These are phyloP conservation scores for Chesias legatella DNA, from an alignment of 2,888 invertebrate genomes.

Conservation along the genomic window DNA sequence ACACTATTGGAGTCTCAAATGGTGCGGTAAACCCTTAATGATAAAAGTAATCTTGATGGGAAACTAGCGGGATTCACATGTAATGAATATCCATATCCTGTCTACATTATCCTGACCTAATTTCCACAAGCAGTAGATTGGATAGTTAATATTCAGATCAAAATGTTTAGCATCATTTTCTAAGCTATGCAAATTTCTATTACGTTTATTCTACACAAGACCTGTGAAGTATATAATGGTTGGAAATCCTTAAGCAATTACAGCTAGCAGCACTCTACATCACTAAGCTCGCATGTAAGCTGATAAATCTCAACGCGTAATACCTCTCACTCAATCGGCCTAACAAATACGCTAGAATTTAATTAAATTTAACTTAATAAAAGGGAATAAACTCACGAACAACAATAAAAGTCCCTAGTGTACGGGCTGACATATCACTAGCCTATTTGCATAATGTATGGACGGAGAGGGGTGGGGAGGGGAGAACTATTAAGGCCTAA, in stretches of 20 bases:
- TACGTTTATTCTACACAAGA: too few relatives aligned
- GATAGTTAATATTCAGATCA: too few relatives aligned
- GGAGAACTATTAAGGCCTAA: constrained; percentile 74
- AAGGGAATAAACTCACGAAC: constrained; percentile 74
- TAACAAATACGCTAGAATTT: constrained; percentile 75
- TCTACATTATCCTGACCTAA: too few relatives aligned
- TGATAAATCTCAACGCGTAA: constrained; percentile 70
- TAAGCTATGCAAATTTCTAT: too few relatives aligned
- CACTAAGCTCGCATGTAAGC: constrained; percentile 54
- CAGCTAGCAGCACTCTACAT: constrained; percentile 31
- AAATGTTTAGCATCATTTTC: too few relatives aligned
- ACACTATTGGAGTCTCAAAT: too few relatives aligned
- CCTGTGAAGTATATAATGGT: too few relatives aligned
- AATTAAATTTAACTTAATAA: constrained; percentile 79
- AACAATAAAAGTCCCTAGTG: constrained; percentile 79
- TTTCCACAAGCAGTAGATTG: too few relatives aligned
- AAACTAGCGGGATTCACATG: too few relatives aligned
- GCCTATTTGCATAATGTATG: constrained; percentile 79
- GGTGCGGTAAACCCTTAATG: too few relatives aligned
- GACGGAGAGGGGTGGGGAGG: constrained; percentile 70
- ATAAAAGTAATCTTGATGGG: too few relatives aligned
- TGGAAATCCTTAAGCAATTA: constrained; percentile 23
- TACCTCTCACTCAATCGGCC: constrained; percentile 72
- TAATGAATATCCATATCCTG: too few relatives aligned
- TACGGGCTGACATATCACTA: constrained; percentile 76